Conservation (phyloP, 2,888 invertebrate genomes). For the Xestia ashworthii region DNA sequence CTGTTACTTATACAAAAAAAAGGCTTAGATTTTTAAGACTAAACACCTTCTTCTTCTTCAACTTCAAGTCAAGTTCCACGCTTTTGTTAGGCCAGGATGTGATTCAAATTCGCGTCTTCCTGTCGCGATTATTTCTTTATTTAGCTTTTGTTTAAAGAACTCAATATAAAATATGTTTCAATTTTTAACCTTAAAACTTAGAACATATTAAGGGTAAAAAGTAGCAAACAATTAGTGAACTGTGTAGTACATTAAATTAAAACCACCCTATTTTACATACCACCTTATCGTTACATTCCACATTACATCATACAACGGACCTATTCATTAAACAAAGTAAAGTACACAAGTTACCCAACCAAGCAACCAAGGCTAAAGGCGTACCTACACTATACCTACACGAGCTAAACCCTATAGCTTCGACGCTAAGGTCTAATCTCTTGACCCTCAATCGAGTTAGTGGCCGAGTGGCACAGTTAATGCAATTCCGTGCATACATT, state of each 20-base stretch:
- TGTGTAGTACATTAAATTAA: not conserved
- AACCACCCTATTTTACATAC: not conserved
- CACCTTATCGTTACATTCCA: conserved; percentile 7
- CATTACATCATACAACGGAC: conserved; percentile 8
- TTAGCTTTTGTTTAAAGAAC: no score
- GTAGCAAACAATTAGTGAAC: no score
- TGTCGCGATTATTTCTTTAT: no score
- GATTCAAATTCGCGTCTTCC: no score
- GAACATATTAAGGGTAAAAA: no score
- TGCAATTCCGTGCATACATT: conserved; percentile 65
- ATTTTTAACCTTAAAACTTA: no score
- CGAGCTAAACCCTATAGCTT: conserved; percentile 15
- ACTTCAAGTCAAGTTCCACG: no score
- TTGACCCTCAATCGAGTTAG: conserved; percentile 64
- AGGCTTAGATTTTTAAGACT: no score
- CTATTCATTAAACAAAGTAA: conserved; percentile 18
- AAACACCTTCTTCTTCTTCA: no score
- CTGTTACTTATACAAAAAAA: no score
- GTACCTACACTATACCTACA: conserved; percentile 4
- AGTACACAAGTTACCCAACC: not conserved
- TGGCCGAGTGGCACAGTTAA: conserved; percentile 46
- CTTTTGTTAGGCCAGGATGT: no score
- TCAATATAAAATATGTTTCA: no score
- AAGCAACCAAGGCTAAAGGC: conserved; percentile 21
- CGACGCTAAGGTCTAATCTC: conserved; percentile 47